Evolutionary conservation across 2,113 vertebrate genomes (phyloP).

Genomic region (Nyctibius bracteatus): DNA sequence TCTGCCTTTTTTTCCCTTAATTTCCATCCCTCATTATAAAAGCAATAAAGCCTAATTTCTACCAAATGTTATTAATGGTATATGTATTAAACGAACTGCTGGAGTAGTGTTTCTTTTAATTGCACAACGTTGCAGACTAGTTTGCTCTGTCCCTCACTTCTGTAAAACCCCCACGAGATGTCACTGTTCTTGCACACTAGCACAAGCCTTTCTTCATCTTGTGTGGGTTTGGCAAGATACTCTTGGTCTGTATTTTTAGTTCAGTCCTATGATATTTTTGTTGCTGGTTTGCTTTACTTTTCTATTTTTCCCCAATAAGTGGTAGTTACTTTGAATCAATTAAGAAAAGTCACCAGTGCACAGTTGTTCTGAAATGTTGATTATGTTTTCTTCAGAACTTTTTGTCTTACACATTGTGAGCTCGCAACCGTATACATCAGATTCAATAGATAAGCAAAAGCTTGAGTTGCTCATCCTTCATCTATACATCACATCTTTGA

Average conservation of each 20-base stretch:
- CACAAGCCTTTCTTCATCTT: not conserved
- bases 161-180: slow-evolving; percentile 56
- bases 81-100: slow-evolving; percentile 40
- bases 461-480: not conserved
- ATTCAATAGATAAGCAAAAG: not conserved
- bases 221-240: not conserved
- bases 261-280: not conserved
- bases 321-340: not conserved
- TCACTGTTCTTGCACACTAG: not conserved
- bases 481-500: not conserved
- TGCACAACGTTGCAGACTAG: not conserved
- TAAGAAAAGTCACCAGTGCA: not conserved
- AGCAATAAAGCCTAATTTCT: slow-evolving; percentile 76
- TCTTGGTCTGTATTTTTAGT: not conserved
- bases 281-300: not conserved
- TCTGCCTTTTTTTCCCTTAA: not conserved
- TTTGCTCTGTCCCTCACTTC: not conserved
- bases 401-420: not conserved
- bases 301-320: not conserved
- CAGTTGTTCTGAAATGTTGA: not conserved
- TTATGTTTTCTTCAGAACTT: not conserved
- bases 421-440: not conserved
- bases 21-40: slow-evolving; percentile 61
- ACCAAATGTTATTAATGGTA: slow-evolving; percentile 45
- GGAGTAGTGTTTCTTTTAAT: not conserved